phyloP scores from a whole-genome alignment of 2,797 vertebrate genomes.

The Triplophysa yarkandensis region DNA sequence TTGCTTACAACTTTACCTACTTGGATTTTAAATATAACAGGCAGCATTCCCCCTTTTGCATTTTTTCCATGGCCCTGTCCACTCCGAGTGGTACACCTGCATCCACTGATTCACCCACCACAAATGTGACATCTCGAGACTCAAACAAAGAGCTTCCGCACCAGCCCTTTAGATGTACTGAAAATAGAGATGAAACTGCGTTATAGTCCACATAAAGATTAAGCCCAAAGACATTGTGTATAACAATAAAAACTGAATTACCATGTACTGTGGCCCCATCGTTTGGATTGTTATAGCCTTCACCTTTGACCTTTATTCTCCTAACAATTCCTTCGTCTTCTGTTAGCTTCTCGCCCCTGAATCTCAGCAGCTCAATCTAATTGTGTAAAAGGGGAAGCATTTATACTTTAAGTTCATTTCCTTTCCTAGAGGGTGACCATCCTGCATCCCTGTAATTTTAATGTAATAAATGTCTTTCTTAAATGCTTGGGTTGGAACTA shows the following conservation, averaged over 20 bases:
- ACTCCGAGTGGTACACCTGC: conserved; percentile 90
- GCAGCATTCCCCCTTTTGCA: conserved; percentile 93
- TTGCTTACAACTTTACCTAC: conserved; percentile 69
- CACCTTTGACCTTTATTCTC: conserved; percentile 92
- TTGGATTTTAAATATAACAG: conserved; percentile 85
- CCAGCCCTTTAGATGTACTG: conserved; percentile 89
- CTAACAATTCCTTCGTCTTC: conserved; percentile 88
- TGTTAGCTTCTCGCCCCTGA: conserved; percentile 89
- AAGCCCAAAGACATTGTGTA: neutral
- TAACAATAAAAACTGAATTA: conserved; percentile 61
- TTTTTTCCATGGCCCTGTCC: conserved; percentile 94
- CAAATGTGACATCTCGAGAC: conserved; percentile 85
- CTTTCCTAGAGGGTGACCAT: neutral
- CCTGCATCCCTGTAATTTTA: neutral
- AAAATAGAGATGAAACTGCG: conserved; percentile 23
- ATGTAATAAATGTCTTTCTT: neutral
- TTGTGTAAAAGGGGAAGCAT: conserved; percentile 4
- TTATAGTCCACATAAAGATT: conserved; percentile 17
- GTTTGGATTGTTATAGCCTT: conserved; percentile 90
- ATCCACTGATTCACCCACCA: conserved; percentile 90
- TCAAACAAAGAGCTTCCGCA: conserved; percentile 83
- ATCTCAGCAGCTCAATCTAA: conserved; percentile 85
- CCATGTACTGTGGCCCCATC: conserved; percentile 89
- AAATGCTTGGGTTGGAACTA: neutral
- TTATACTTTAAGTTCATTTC: neutral